Base-by-base conservation (phyloP, 2,888 invertebrate species). In the Eupithecia dodoneata region DNA sequence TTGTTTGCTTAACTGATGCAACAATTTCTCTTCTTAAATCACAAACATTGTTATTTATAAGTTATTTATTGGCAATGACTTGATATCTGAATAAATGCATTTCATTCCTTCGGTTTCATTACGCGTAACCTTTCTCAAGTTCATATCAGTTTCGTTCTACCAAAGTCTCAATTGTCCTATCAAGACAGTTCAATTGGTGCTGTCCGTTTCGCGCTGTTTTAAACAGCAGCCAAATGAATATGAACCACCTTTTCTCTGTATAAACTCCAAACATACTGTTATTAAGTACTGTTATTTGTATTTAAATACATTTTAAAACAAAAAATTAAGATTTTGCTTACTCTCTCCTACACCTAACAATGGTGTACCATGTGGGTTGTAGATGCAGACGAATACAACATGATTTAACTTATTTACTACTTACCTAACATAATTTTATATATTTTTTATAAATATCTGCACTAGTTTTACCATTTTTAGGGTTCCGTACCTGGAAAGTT, bases 121-220 rank as follows among this genome's bases (percentile, higher is more conserved):
- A 52, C 59, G 42, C 41, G 59, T 73, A 75, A 80, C 82, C 82
- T 80, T 73, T 78, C 69, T 79, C 80, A 82, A 81, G 82, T 81
- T 82, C 79, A 80, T 80, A 81, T 81, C 78, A 75, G 78, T 80
- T 79, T 78, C 74, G 74, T 82, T 82, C 79, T 77, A 77, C 75
- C 77, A 80, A 71, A 69, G 72, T 77, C 63, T 73, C 80, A 83
- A 81, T 81, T 80, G 76, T 79, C 73, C 79, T 76, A 80, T 81
- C 78, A 81, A 80, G 74, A 74, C 63, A 18, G 75, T 66, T 71
- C 80, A 81, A 80, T 80, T 80, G 80, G 70, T 65, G 63, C 63
- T 78, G 78, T 75, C 76, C 77, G 78, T 76, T 75, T 75, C 69
- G 74, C 71, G 71, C 30, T 76, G 45, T 79, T 77, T 75, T 77